Evolutionary conservation across 1,140 invertebrate species (phyloP).

Genomic region (Macrobrachium rosenbergii): DNA sequence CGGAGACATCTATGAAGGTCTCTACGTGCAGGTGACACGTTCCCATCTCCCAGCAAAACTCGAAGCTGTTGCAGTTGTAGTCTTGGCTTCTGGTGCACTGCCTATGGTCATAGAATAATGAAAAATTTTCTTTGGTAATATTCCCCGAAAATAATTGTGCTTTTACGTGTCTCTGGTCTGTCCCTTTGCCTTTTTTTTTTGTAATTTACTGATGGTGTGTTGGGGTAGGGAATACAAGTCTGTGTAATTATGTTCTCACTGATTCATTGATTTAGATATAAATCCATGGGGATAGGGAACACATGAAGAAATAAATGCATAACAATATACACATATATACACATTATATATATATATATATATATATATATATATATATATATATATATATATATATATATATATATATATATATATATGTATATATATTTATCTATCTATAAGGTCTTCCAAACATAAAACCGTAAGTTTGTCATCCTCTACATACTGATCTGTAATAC

Average conservation of each 20-base stretch:
- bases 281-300: not conserved
- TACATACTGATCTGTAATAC: no score
- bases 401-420: not conserved
- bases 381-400: constrained; percentile 1
- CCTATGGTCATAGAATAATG: constrained; percentile 1
- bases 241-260: no score
- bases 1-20: constrained; percentile 50
- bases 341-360: constrained; percentile 1
- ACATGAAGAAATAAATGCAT: not conserved
- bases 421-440: not conserved
- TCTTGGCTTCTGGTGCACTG: constrained; percentile 36
- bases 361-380: not conserved
- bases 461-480: no score
- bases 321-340: not conserved
- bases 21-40: constrained; percentile 56
- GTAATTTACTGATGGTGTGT: no score
- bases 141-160: no score
- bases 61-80: constrained; percentile 58
- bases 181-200: not conserved
- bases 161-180: no score
- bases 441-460: no score
- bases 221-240: no score
- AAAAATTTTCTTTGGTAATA: not conserved
- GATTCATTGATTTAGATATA: no score
- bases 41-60: constrained; percentile 27